These are phyloP conservation scores for Drosophila suboccidentalis DNA, from an alignment of 2,888 invertebrate genomes.

Conservation along the genomic window DNA sequence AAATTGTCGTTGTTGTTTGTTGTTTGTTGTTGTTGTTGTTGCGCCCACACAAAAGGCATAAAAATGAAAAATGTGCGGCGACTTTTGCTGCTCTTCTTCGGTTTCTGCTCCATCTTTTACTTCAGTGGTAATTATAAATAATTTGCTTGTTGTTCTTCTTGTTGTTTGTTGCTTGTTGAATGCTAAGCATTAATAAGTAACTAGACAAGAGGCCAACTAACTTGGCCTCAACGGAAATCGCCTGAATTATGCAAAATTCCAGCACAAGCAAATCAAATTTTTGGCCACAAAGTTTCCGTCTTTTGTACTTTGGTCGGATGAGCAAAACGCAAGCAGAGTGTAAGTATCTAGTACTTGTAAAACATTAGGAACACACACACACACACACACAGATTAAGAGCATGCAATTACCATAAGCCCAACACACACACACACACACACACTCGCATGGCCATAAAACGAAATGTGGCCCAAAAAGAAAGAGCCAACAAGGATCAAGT, in stretches of 20 bases:
- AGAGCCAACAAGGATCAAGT: conserved; percentile 70
- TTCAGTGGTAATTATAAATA: conserved; percentile 72
- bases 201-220: conserved; percentile 60
- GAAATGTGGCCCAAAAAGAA: conserved; percentile 57
- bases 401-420: conserved; percentile 69
- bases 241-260: conserved; percentile 64
- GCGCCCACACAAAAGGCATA: conserved; percentile 47
- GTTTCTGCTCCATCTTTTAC: conserved; percentile 21
- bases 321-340: conserved; percentile 31
- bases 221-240: conserved; percentile 35
- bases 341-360: conserved; percentile 59
- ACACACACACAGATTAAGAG: conserved; percentile 18
- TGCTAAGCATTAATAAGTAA: conserved; percentile 70
- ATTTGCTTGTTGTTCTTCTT: conserved; percentile 45
- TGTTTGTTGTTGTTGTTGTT: conserved; percentile 27
- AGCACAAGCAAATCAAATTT: conserved; percentile 67
- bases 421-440: conserved; percentile 33
- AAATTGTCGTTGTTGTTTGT: conserved; percentile 60
- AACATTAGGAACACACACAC: conserved; percentile 61
- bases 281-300: conserved; percentile 34
- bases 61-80: conserved; percentile 78
- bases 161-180: conserved; percentile 32
- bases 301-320: conserved; percentile 29
- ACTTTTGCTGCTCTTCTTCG: conserved; percentile 39
- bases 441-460: conserved; percentile 43